phyloP scores from a whole-genome alignment of 2,797 vertebrate genomes.

The Syndactyla subalaris region DNA sequence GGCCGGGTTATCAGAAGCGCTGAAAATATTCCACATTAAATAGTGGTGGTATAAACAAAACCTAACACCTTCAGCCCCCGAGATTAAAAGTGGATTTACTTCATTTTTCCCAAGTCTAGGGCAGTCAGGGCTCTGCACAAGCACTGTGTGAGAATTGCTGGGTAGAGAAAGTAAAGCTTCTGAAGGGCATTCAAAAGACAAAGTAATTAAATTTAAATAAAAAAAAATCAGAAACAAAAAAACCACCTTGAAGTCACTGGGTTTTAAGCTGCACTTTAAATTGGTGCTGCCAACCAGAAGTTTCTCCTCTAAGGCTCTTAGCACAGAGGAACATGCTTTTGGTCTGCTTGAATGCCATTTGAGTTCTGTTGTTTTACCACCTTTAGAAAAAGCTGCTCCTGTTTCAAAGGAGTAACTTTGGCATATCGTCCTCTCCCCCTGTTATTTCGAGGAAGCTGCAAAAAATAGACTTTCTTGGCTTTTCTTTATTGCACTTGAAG shows the following conservation, averaged over 20 bases:
- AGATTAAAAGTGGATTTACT: background rate
- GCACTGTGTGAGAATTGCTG: background rate
- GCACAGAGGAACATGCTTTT: background rate
- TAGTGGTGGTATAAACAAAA: background rate
- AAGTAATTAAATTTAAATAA: background rate
- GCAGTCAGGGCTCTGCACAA: background rate
- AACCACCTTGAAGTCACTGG: background rate
- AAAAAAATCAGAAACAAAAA: background rate
- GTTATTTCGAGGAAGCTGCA: background rate
- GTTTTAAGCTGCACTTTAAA: background rate
- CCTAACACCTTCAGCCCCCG: background rate
- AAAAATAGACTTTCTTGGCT: background rate
- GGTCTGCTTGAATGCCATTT: background rate
- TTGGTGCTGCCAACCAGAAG: background rate
- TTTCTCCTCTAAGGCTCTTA: background rate
- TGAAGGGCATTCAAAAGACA: background rate
- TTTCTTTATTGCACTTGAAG: background rate
- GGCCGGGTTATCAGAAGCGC: background rate
- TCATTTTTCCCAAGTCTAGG: background rate
- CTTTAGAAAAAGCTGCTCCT: background rate
- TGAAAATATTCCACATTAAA: constrained; percentile 41
- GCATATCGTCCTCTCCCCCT: background rate
- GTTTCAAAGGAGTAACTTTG: background rate
- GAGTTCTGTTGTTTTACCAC: background rate
- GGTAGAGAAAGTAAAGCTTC: background rate